Percentiles rank a stretch among this genome's conserved stretches.
phyloP scores from a whole-genome alignment of 2,888 invertebrate genomes.

The Diogma glabrata region DNA sequence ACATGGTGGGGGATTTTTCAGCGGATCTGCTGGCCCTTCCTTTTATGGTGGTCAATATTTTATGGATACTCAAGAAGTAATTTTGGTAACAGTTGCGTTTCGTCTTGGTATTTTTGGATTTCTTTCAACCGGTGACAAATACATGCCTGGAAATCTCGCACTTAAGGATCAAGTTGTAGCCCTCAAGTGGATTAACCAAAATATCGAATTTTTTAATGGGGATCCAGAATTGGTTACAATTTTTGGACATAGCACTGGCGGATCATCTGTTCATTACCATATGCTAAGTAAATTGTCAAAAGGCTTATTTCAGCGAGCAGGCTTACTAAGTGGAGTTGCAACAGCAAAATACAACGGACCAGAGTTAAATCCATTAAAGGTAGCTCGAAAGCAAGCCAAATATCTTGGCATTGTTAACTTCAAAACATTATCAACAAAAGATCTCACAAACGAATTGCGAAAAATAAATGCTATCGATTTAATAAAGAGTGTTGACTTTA shows the following conservation, averaged over 20 bases:
- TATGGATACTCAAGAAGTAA: conserved; percentile 38
- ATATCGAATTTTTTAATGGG: conserved; percentile 33
- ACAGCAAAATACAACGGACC: neutral
- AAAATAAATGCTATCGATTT: conserved; percentile 28
- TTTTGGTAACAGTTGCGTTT: conserved; percentile 40
- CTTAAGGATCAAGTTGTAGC: conserved; percentile 24
- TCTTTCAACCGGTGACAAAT: conserved; percentile 1
- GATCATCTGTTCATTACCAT: conserved; percentile 29
- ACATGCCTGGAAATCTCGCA: neutral
- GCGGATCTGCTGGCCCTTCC: conserved; percentile 35
- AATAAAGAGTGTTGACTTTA: conserved; percentile 20
- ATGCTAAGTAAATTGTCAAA: conserved; percentile 17
- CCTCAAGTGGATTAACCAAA: conserved; percentile 36
- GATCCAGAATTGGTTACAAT: conserved; percentile 15
- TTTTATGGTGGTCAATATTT: conserved; percentile 40
- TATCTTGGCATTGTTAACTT: conserved; percentile 34
- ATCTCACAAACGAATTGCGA: conserved; percentile 25
- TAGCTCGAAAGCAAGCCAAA: conserved; percentile 33
- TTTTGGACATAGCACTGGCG: conserved; percentile 34
- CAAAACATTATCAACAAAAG: conserved; percentile 22
- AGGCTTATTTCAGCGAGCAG: neutral
- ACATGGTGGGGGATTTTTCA: conserved; percentile 42
- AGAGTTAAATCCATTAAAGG: conserved; percentile 23
- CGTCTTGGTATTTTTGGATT: conserved; percentile 30
- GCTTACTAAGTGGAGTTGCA: neutral